Evolutionary conservation across 2,797 vertebrate species (phyloP).

Genomic region (Poeciliopsis gracilis): DNA sequence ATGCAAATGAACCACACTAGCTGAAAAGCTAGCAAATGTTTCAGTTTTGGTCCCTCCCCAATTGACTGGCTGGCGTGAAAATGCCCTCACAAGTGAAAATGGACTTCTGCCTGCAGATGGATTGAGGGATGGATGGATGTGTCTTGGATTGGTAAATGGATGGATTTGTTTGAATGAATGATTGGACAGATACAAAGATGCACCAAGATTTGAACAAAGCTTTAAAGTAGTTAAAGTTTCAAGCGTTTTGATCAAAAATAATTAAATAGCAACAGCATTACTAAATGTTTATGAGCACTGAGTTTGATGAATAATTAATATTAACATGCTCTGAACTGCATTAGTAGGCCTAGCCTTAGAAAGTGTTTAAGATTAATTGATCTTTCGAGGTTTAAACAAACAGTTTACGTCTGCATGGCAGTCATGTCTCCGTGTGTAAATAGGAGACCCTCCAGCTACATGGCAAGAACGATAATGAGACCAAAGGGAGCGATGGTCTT

Average conservation of each 20-base stretch:
- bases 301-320: not conserved
- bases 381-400: not conserved
- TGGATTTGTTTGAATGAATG: not conserved
- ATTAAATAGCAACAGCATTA: not conserved
- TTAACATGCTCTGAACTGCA: not conserved
- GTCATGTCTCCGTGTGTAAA: not conserved
- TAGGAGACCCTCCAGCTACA: not conserved
- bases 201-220: not conserved
- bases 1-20: too few species aligned
- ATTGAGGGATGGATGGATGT: not conserved
- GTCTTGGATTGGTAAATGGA: not conserved
- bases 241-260: not conserved
- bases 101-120: not conserved
- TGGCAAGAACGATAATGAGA: slow-evolving; percentile 1
- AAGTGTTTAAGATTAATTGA: not conserved
- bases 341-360: not conserved
- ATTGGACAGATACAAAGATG: not conserved
- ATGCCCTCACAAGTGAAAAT: not conserved
- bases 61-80: too few species aligned
- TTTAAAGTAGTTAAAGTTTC: not conserved
- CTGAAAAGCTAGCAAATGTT: too few species aligned
- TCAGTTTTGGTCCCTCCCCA: too few species aligned
- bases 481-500: not conserved
- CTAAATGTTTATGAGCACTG: not conserved
- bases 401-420: not conserved